Percentiles rank a stretch among this genome's conserved stretches.
Conservation (phyloP, 2,797 vertebrate species). For the Emys orbicularis region DNA sequence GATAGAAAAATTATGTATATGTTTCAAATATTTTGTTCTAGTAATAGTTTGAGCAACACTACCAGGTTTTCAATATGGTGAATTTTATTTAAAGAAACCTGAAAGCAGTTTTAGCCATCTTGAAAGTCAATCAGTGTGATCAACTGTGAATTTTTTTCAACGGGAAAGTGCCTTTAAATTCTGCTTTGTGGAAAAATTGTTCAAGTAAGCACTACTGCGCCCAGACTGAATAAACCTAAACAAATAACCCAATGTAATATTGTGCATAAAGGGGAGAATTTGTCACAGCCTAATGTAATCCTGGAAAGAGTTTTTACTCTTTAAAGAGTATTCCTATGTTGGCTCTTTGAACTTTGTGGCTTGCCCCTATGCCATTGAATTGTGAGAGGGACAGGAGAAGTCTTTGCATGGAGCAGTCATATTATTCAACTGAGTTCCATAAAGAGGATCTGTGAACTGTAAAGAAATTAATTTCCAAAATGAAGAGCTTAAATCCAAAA, state of each 20-base stretch:
- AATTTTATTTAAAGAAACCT: constrained; percentile 6
- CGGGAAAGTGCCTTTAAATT: background rate
- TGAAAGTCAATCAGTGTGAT: background rate
- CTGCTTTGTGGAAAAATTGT: background rate
- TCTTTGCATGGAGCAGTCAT: background rate
- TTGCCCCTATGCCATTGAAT: background rate
- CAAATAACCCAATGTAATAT: background rate
- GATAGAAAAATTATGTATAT: background rate
- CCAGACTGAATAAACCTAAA: background rate
- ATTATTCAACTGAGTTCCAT: background rate
- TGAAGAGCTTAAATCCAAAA: background rate
- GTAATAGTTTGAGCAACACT: background rate
- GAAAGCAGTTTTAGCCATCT: background rate
- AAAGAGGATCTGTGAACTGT: background rate
- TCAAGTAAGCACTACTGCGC: background rate
- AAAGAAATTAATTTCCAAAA: background rate
- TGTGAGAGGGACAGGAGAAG: background rate
- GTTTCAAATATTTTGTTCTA: background rate
- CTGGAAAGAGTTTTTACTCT: background rate
- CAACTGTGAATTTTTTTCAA: background rate
- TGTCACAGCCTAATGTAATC: background rate
- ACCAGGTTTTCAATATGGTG: background rate
- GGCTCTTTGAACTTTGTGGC: background rate
- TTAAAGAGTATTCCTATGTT: background rate
- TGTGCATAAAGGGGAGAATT: background rate